Evolutionary conservation across 2,113 vertebrate genomes (phyloP).

Genomic region (Oncorhynchus keta): DNA sequence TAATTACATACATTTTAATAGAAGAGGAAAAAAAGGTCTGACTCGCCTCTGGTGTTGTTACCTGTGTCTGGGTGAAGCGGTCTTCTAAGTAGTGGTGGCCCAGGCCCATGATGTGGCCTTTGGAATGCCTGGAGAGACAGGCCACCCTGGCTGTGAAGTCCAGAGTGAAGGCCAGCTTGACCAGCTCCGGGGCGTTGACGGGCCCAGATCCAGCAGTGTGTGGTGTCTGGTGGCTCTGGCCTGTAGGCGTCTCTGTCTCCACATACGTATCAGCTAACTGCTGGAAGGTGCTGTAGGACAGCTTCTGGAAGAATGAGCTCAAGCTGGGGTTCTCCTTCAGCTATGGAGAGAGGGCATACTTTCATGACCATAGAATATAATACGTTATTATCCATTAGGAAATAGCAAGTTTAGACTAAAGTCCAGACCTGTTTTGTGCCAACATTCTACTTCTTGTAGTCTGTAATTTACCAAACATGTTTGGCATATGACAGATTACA

Average conservation of each 20-base stretch:
- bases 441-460: too few relatives aligned
- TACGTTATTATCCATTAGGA: too few relatives aligned
- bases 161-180: slow-evolving; percentile 76
- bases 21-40: too few relatives aligned
- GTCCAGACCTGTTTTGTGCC: too few relatives aligned
- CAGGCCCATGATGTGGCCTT: slow-evolving; percentile 81
- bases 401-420: not conserved
- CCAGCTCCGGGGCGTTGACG: slow-evolving; percentile 65
- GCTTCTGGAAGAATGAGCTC: slow-evolving; percentile 68
- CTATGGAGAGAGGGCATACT: slow-evolving; percentile 57
- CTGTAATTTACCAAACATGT: too few relatives aligned
- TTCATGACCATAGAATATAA: not conserved
- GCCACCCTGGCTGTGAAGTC: slow-evolving; percentile 80
- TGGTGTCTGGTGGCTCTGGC: not conserved
- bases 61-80: slow-evolving; percentile 64
- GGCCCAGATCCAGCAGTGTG: slow-evolving; percentile 24
- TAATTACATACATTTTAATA: too few relatives aligned
- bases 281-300: slow-evolving; percentile 83
- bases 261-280: slow-evolving; percentile 78
- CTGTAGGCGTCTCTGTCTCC: slow-evolving; percentile 45
- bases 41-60: not conserved
- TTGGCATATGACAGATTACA: too few relatives aligned
- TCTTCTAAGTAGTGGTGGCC: slow-evolving; percentile 76
- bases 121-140: slow-evolving; percentile 68
- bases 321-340: slow-evolving; percentile 74